Percentiles rank a stretch among this genome's conserved stretches.
phyloP scores from a whole-genome alignment of 1,140 invertebrate species.

The Trichonephila inaurata region DNA sequence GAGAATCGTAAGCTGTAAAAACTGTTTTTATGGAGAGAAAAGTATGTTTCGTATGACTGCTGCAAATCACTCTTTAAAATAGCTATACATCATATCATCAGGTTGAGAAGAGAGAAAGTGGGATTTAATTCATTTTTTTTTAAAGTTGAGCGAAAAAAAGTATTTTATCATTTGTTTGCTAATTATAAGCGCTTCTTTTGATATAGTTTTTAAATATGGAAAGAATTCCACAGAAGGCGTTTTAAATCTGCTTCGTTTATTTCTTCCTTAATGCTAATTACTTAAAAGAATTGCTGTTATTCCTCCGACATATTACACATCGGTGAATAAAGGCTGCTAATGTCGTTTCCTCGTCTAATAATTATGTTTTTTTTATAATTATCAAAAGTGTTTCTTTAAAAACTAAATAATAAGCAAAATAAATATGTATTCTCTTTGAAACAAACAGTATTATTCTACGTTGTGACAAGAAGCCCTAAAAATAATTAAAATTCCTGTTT shows the following conservation, averaged over 20 bases:
- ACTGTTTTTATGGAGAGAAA: conserved; percentile 15
- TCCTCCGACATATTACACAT: too few species aligned
- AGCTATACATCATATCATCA: background rate
- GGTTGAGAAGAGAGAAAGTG: background rate
- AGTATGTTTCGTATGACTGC: background rate
- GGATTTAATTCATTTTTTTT: background rate
- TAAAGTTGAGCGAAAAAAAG: background rate
- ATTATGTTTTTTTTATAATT: too few species aligned
- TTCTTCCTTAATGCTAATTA: too few species aligned
- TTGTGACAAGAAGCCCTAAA: too few species aligned
- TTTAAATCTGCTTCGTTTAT: background rate
- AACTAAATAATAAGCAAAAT: too few species aligned
- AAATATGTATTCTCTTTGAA: too few species aligned
- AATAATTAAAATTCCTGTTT: too few species aligned
- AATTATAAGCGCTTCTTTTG: background rate
- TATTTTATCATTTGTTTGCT: background rate
- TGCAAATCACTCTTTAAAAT: conserved; percentile 16
- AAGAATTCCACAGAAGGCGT: background rate
- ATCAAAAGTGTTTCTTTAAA: too few species aligned
- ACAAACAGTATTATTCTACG: too few species aligned
- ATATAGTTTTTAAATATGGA: background rate
- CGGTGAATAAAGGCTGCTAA: too few species aligned
- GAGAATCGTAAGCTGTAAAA: background rate
- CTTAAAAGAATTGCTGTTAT: too few species aligned
- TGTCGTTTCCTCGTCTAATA: too few species aligned